Evolutionary conservation across 2,888 invertebrate genomes (phyloP), one percentile per base, ranked within the genome.

Genomic region (Cryptophagus acutangulus): DNA sequence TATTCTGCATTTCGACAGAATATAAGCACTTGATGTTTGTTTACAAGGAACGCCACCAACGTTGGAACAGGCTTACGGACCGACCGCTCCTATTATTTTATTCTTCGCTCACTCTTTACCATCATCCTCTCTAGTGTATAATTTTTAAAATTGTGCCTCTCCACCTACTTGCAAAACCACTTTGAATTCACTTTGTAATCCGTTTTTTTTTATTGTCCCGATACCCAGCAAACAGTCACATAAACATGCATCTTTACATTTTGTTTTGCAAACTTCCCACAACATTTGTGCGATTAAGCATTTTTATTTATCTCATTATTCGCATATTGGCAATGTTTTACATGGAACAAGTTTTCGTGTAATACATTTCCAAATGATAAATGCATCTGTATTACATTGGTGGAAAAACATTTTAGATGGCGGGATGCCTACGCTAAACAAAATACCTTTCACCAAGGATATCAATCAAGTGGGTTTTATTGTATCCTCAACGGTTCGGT

Each of bases 301-400:
- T n/a, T n/a, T n/a, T n/a, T n/a, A n/a, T n/a, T n/a, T n/a, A n/a
- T n/a, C n/a, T n/a, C n/a, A n/a, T n/a, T n/a, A n/a, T n/a, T n/a
- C n/a, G n/a, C n/a, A n/a, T n/a, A n/a, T n/a, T 20, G 20, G 20
- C 20, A 20, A 6, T 26, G 26, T 20, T 20, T 20, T 6, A 20
- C 20, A 20, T 20, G 20, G 6, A 20, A 5, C 4, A 28, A 9
- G 12, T 10, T 5, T 28, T 10, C 28, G 24, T n/a, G 24, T 20
- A n/a, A 8, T 20, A 6, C 24, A 20, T 20, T 8, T 8, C 6
- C 6, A 8, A 31, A 3, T 31, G 31, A 31, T 31, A 31, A 31
- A 31, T 31, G 31, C 47, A 45, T 49, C 45, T 49, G n/a, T n/a
- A 49, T 52, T 48, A 46, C n/a, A n/a, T n/a, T n/a, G n/a, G n/a